Base-by-base conservation (phyloP, 2,888 invertebrate genomes). In the Thera obeliscata region DNA sequence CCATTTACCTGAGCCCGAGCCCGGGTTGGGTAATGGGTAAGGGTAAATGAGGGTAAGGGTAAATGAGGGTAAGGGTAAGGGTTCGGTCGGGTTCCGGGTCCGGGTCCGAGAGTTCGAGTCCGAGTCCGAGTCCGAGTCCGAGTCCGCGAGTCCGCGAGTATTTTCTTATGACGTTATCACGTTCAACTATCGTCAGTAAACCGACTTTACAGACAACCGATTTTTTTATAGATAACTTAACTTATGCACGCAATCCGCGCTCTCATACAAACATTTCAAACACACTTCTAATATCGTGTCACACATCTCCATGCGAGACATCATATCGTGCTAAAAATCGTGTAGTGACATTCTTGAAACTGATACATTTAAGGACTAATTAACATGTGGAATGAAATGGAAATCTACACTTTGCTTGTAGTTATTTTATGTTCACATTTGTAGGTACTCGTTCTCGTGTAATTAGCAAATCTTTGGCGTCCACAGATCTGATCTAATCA, bases 211-310 rank as follows among this genome's bases (percentile, higher is more conserved):
- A n/a, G n/a, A n/a, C n/a, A n/a, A n/a, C n/a, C n/a, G n/a, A n/a
- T n/a, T n/a, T n/a, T n/a, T n/a, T 88, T 87, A 82, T 87, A 89
- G 79, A 85, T 87, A 85, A 87, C 85, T 22, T 22, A 84, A 83
- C 78, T 81, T 81, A 82, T 80, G 81, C 80, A 77, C 77, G 83
- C 84, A 87, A 88, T 89, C 87, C 86, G 82, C 79, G 81, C 78
- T 80, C 81, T 74, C 77, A 84, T 87, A 84, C 81, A 83, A 76
- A 66, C 52, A 72, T 73, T 61, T 56, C 67, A 74, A 75, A 75
- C 33, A 2, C 70, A 68, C 76, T 74, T 78, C 68, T 71, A 72
- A 64, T 71, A 1, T 12, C 59, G 67, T 64, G 61, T 72, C 77
- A 71, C 35, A 59, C 78, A 74, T 77, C 79, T 74, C 67, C 77